Evolutionary conservation across 1,140 invertebrate genomes (phyloP).

Genomic region (Archivesica marissinica): DNA sequence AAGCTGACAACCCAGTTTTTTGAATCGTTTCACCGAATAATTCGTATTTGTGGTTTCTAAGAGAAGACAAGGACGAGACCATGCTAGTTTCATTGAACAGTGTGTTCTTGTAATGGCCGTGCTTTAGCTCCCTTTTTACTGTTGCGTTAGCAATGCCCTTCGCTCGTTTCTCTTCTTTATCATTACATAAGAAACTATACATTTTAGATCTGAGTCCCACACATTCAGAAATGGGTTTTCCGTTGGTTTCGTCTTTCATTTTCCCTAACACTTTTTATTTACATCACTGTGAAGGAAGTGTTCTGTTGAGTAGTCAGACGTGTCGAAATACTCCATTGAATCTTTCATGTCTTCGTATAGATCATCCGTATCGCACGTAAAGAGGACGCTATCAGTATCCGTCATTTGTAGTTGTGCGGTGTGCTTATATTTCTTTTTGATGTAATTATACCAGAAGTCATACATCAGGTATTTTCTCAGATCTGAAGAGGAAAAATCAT

Average conservation of each 20-base stretch:
- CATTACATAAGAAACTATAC: conserved; percentile 4
- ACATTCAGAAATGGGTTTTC: not conserved
- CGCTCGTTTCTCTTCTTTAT: conserved; percentile 25
- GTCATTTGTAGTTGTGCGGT: conserved; percentile 80
- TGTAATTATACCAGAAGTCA: not conserved
- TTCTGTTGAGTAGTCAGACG: not conserved
- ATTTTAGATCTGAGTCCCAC: conserved; percentile 11
- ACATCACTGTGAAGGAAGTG: not conserved
- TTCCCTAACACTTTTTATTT: not conserved
- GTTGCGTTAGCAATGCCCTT: conserved; percentile 10
- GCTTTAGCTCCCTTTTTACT: not conserved
- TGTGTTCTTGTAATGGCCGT: not conserved
- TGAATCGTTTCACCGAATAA: too few species aligned
- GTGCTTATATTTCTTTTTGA: conserved; percentile 53
- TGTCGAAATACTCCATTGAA: not conserved
- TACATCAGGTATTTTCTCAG: conserved; percentile 2
- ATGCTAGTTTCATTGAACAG: not conserved
- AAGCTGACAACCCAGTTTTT: too few species aligned
- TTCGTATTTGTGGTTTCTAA: not conserved
- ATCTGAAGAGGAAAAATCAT: too few species aligned
- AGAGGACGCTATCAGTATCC: conserved; percentile 80
- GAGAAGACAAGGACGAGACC: too few species aligned
- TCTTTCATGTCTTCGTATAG: not conserved
- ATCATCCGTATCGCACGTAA: not conserved
- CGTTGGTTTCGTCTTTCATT: not conserved